Base-by-base conservation (phyloP, 2,113 vertebrate genomes). In the Ceyx melanurus region DNA sequence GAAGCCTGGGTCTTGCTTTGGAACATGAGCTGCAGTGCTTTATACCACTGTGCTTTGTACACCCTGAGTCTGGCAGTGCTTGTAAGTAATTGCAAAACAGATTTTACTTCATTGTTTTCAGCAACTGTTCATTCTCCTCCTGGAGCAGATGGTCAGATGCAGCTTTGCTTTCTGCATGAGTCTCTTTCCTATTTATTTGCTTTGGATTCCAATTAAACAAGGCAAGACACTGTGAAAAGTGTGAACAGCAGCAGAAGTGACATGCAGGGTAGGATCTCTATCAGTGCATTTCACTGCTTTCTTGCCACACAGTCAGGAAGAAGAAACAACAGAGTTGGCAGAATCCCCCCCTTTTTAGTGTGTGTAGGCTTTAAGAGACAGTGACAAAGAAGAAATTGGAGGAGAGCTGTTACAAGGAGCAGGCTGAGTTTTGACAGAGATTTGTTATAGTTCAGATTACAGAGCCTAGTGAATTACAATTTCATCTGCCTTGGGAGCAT, bases 81-180 rank as follows among this genome's bases (percentile, higher is more conserved):
- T 84, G 97, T 97, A 94, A 97, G 97, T 97, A 96, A 85, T 62
- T 67, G 56, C 4, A 28, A 40, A 73, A 29, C 43, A 28, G 1
- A 5, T 57, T 91, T 85, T 33, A 4, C 35, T 86, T 62, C 3
- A 11, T 76, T 89, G 67, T 65, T 88, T 85, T 51, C 33, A 62
- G 16, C 62, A 72, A 57, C 31, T 79, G 74, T 57, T 73, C 15
- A 26, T 77, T 85, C 78, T 73, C 67, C 74, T 29, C 17, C 83
- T 19, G 12, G n/a, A 89, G n/a, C 48, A 90, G 90, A 73, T 70
- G 71, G 81, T 60, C 35, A 42, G 54, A 67, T 25, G 26, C 7
- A 78, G 23, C 40, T 93, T n/a, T 21, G 3, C 2, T 48, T 57
- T 33, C 37, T 68, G 31, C 15, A 21, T 29, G 31, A 46, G 19